Conservation (phyloP, 1,140 invertebrate genomes). For the Coenobita brevimanus region DNA sequence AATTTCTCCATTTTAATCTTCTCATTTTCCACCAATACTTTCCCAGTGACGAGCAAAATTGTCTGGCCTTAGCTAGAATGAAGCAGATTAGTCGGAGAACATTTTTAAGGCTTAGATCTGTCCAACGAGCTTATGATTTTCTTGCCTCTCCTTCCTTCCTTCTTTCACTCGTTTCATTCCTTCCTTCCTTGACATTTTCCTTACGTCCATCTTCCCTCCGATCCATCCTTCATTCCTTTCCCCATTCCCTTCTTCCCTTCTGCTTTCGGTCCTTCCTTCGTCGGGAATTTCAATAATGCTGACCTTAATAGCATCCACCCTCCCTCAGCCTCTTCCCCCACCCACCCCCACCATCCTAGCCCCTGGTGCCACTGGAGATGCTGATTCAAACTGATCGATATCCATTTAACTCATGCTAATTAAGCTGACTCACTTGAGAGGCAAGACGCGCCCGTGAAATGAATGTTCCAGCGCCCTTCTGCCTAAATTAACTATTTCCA, state of each 20-base stretch:
- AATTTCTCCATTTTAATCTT: background rate
- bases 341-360: background rate
- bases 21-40: too few species aligned
- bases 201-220: too few species aligned
- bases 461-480: conserved; percentile 50
- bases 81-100: too few species aligned
- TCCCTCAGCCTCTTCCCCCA: background rate
- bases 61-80: too few species aligned
- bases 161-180: conserved; percentile 20
- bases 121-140: too few species aligned
- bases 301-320: conserved; percentile 19
- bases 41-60: too few species aligned
- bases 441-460: conserved; percentile 56
- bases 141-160: conserved; percentile 2
- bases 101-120: too few species aligned
- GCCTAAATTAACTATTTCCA: conserved; percentile 52
- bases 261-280: background rate
- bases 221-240: conserved; percentile 3
- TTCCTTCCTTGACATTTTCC: too few species aligned
- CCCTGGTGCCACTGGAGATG: conserved; percentile 13
- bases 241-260: background rate
- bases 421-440: conserved; percentile 59
- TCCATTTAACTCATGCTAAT: conserved; percentile 67
- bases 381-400: conserved; percentile 62
- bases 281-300: conserved; percentile 38